Evolutionary conservation across 2,797 vertebrate species (phyloP), one percentile per base, ranked within the genome.

Genomic region (Petrocephalus sullivani): DNA sequence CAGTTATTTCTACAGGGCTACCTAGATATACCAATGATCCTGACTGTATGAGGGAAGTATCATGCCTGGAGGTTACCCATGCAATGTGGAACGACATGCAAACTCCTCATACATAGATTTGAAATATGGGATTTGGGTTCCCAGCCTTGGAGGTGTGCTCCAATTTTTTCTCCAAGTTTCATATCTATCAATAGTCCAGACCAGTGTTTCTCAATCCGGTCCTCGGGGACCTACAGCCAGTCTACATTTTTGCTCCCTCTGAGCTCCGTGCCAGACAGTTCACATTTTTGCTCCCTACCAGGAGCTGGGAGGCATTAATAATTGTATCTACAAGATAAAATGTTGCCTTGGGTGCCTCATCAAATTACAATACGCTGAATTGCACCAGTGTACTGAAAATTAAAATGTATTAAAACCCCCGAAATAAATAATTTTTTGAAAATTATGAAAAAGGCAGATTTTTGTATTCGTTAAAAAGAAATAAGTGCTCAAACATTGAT

Each of bases 401-500:
- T 37, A 28, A 23, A 12, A 8, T 46, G 28, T n/a, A 19, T 23
- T 28, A 84, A 87, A 84, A 84, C 75, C 37, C 8, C 4, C 1
- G n/a, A n/a, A 71, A 53, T n/a, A 83, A 83, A 53, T 46, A 83
- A 83, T 51, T 7, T 83, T 83, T 51, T 21, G 5, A 10, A 49
- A 82, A 84, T 53, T 28, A 56, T 54, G 46, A 23, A 54, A 54
- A 53, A 84, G 10, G n/a, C 21, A n/a, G 21, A 6, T 84, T 7
- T 0, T 0, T 2, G 23, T 54, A 2, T 84, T 84, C 19, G n/a
- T 83, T 54, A 56, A 21, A 53, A 54, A 53, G 14, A 56, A 9
- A 46, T 46, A 46, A 78, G 71, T 78, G 37, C 37, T 84, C n/a
- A 84, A 84, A 84, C 28, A 54, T 54, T 83, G 51, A 83, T 84